These are phyloP conservation scores for Odocoileus hemionus DNA, from an alignment of 2,113 vertebrate genomes.

Conservation along the genomic window DNA sequence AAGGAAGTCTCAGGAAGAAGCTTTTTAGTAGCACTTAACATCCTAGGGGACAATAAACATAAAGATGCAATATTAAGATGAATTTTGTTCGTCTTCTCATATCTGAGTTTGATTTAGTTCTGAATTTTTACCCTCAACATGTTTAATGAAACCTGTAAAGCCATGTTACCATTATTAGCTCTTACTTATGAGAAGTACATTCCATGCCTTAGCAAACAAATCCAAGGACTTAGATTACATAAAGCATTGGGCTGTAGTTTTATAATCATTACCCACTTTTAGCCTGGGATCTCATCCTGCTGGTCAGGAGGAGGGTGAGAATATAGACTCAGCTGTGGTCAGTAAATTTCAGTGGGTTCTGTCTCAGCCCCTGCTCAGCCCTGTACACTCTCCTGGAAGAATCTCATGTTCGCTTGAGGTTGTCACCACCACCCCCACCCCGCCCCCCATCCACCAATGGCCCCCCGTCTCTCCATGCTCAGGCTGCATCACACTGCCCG, in stretches of 20 bases:
- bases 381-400: not conserved
- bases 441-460: fast-evolving
- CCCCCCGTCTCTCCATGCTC: fast-evolving
- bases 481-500: not conserved
- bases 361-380: fast-evolving
- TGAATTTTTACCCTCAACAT: not conserved
- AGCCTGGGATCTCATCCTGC: not conserved
- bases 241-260: not conserved
- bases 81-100: not conserved
- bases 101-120: not conserved
- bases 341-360: not conserved
- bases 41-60: not conserved
- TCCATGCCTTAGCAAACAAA: not conserved
- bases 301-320: not conserved
- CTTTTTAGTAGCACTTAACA: not conserved
- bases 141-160: not conserved
- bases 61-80: not conserved
- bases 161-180: not conserved
- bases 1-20: not conserved
- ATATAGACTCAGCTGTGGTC: not conserved
- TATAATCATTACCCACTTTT: not conserved
- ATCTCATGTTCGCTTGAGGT: not conserved
- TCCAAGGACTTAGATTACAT: not conserved
- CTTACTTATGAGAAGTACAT: not conserved
- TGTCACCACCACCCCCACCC: not conserved